Evolutionary conservation across 2,113 vertebrate species (phyloP).

Genomic region (Penelope pileata): DNA sequence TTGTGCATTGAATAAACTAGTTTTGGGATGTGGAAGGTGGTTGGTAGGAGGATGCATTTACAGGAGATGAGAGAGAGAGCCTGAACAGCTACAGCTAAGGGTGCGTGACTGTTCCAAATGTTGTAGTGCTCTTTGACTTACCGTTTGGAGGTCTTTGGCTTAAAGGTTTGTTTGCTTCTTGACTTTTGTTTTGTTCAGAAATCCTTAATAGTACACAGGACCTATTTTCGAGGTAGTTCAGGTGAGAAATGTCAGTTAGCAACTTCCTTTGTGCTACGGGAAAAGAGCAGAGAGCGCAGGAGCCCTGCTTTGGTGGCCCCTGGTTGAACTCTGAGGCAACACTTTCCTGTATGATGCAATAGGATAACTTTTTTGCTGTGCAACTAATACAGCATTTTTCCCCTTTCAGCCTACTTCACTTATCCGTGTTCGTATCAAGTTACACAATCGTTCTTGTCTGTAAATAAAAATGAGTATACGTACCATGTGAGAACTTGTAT

Average conservation of each 20-base stretch:
- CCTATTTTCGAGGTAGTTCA: background rate
- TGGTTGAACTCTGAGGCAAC: background rate
- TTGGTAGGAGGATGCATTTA: background rate
- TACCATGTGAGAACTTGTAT: conserved; percentile 51
- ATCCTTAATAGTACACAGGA: background rate
- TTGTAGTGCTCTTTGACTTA: background rate
- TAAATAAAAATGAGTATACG: conserved; percentile 51
- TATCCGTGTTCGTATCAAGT: background rate
- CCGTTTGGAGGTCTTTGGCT: background rate
- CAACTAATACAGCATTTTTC: background rate
- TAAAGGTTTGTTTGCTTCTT: background rate
- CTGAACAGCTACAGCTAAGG: background rate
- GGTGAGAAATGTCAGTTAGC: background rate
- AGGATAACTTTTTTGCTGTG: background rate
- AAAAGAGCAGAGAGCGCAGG: background rate
- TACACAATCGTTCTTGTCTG: conserved; percentile 1
- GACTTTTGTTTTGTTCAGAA: background rate
- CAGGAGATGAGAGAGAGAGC: background rate
- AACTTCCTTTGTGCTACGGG: background rate
- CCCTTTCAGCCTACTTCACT: background rate
- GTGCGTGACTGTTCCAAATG: too few species aligned
- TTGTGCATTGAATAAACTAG: background rate
- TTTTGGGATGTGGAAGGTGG: background rate
- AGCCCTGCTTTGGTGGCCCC: accelerated
- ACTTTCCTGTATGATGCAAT: conserved; percentile 3